A percentile compares a stretch with the other conserved stretches of the same genome.
Evolutionary conservation across 2,113 vertebrate species (phyloP).

Genomic region (Nannobrachium achirus): DNA sequence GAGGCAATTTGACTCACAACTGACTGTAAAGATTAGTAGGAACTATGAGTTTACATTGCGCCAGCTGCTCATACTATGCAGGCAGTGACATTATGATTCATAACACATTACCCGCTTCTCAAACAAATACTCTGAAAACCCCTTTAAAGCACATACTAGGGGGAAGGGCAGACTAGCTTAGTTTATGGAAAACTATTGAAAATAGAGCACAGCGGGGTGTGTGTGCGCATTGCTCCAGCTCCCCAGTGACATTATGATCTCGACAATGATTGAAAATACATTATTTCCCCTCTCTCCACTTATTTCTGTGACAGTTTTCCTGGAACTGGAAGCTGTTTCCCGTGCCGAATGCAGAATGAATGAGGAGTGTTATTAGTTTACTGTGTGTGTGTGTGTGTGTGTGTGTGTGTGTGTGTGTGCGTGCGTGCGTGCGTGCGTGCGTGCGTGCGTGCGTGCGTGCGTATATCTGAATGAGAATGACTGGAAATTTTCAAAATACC

Average conservation of each 20-base stretch:
- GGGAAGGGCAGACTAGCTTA: constrained; percentile 41
- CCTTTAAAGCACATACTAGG: constrained; percentile 46
- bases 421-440: neutral
- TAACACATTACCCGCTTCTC: constrained; percentile 54
- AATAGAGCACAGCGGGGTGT: constrained; percentile 55
- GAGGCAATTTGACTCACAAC: neutral
- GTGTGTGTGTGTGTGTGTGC: neutral
- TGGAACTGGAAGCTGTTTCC: constrained; percentile 50
- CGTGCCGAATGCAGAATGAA: constrained; percentile 39
- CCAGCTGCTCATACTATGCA: constrained; percentile 31
- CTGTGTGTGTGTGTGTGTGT: neutral
- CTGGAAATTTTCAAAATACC: constrained; percentile 11
- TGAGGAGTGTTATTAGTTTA: constrained; percentile 27
- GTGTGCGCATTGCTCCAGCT: constrained; percentile 35
- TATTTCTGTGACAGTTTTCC: constrained; percentile 28
- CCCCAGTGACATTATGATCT: constrained; percentile 55
- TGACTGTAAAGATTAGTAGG: constrained; percentile 14
- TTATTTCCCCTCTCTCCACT: constrained; percentile 26
- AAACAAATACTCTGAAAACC: constrained; percentile 57
- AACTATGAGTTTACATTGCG: constrained; percentile 20
- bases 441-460: constrained; percentile 10
- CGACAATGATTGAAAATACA: constrained; percentile 36
- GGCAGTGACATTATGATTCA: constrained; percentile 36
- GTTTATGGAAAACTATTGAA: constrained; percentile 66
- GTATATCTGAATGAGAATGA: neutral